Evolutionary conservation across 2,797 vertebrate genomes (phyloP), one percentile per base, ranked within the genome.

Genomic region (Tauraco hartlaubi): DNA sequence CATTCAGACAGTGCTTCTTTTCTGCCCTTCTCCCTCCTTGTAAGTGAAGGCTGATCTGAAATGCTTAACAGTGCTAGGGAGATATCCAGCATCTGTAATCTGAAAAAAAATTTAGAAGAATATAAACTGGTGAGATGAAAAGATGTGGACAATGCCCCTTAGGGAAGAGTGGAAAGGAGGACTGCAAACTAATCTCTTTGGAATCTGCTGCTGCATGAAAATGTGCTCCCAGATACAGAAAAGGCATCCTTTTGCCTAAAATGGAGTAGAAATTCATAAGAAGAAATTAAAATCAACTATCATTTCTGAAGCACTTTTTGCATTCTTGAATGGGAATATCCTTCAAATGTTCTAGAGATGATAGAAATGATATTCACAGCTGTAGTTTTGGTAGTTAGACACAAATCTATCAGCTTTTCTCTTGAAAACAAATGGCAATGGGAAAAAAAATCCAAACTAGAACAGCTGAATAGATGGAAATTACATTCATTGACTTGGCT

Each of bases 321-420:
- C 52, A 56, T 81, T 87, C 55, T 71, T 83, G 31, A n/a, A 64
- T 68, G 46, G 37, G 23, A 46, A 43, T 91, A 72, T 35, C 33
- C 33, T 88, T 89, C 44, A 64, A 26, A 55, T 66, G 22, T 44
- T 80, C 78, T 71, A 64, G 49, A 91, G 26, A 58, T 51, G 5
- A 62, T 58, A 83, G 35, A 93, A 93, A 83, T 83, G 8, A 4
- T 68, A 92, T 95, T 89, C 44, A 52, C 64, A 83, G 68, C n/a
- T 91, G 72, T 56, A 78, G 56, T 62, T 85, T 85, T 85, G 28
- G 23, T 74, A 77, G 58, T 37, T 59, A 78, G 56, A 43, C 35
- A 77, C 9, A 68, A 68, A 83, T 68, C 56, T 28, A 16, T 33
- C 75, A 78, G 16, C 22, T 92, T 89, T 85, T 91, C n/a, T 71